phyloP scores from a whole-genome alignment of 2,797 vertebrate genomes.

The Craterocephalus amniculus region DNA sequence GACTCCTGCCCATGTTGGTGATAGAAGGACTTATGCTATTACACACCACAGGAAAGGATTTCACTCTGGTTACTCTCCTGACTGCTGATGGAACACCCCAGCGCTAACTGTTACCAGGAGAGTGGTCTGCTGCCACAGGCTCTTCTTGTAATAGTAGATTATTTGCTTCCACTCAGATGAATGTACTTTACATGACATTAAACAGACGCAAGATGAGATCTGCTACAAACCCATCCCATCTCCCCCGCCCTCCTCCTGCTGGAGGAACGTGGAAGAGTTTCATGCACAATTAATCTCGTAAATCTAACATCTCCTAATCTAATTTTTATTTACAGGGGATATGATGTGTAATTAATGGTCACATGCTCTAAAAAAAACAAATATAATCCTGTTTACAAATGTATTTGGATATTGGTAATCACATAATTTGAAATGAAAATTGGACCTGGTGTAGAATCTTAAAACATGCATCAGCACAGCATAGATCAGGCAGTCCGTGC shows the following conservation, averaged over 20 bases:
- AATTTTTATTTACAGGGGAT: conserved; percentile 47
- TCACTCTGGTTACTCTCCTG: conserved; percentile 61
- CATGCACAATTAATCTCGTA: conserved; percentile 54
- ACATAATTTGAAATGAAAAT: conserved; percentile 63
- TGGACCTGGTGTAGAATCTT: conserved; percentile 36
- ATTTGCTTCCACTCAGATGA: conserved; percentile 70
- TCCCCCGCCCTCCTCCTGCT: conserved; percentile 12
- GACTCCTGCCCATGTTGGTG: conserved; percentile 48
- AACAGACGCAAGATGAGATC: conserved; percentile 63
- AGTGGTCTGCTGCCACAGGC: conserved; percentile 63
- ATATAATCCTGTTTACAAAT: conserved; percentile 66
- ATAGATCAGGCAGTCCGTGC: conserved; percentile 45
- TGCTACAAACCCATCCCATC: conserved; percentile 4
- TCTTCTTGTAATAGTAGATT: conserved; percentile 66
- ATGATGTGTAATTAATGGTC: conserved; percentile 64
- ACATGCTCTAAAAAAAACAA: conserved; percentile 45
- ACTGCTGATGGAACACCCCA: conserved; percentile 70
- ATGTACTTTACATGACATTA: conserved; percentile 77
- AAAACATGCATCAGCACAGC: conserved; percentile 49
- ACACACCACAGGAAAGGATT: conserved; percentile 69
- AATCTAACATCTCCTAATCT: conserved; percentile 57
- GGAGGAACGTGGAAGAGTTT: conserved; percentile 49
- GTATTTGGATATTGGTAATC: conserved; percentile 55
- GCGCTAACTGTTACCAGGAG: conserved; percentile 58
- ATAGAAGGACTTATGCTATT: conserved; percentile 62